phyloP scores from a whole-genome alignment of 2,888 invertebrate genomes.

The Apantesis nais region DNA sequence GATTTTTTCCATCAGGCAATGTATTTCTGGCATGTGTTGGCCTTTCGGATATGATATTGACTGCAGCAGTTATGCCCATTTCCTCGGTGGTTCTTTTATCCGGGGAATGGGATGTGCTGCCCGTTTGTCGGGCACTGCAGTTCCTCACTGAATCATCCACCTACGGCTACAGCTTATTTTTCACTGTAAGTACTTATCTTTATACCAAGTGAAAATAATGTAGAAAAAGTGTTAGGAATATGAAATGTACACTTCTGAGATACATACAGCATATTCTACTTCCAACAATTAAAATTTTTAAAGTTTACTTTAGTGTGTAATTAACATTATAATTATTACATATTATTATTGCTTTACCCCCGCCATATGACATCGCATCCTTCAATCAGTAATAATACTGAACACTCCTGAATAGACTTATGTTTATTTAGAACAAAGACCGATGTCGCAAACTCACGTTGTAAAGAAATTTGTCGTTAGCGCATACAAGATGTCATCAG shows the following conservation, averaged over 20 bases:
- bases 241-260: neutral
- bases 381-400: too few species aligned
- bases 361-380: too few species aligned
- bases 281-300: too few species aligned
- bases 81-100: constrained; percentile 89
- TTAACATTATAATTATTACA: too few species aligned
- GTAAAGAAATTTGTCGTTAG: too few species aligned
- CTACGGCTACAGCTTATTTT: constrained; percentile 73
- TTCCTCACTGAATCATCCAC: constrained; percentile 88
- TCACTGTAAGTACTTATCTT: constrained; percentile 75
- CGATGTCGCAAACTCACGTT: too few species aligned
- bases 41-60: constrained; percentile 89
- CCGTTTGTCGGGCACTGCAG: constrained; percentile 88
- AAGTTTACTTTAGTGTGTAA: too few species aligned
- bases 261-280: too few species aligned
- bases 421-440: too few species aligned
- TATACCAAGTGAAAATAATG: neutral
- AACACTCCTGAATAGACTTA: too few species aligned
- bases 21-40: constrained; percentile 92
- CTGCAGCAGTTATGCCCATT: constrained; percentile 88
- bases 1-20: constrained; percentile 79
- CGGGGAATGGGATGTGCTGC: constrained; percentile 84
- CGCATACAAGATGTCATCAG: too few species aligned
- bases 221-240: neutral
- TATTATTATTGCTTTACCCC: too few species aligned